Base-by-base conservation (phyloP, 2,888 invertebrate species). In the Conops quadrifasciatus region DNA sequence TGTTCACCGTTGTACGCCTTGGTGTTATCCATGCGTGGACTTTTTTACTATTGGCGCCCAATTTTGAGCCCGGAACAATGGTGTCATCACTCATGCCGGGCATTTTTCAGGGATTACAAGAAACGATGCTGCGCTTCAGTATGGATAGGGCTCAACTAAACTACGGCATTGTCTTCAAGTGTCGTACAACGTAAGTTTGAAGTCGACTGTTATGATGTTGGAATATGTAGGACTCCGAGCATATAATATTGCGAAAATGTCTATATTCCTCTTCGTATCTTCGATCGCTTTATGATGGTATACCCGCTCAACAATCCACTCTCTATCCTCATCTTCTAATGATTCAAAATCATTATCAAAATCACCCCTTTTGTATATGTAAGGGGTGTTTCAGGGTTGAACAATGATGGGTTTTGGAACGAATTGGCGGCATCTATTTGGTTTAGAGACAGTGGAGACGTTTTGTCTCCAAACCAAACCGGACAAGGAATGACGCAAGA, bases 81-180 rank as follows among this genome's bases (percentile, higher is more conserved):
- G 60, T 67, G 2, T 73, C 67, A 2, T 76, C 77, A 65, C 51
- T 78, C 2, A 75, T 79, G 5, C 53, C 60, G 51, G 76, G 72
- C 64, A 76, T 79, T 36, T 79, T 83, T 28, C 83, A 82, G 0
- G 76, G 74, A 28, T 71, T 83, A 43, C 82, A 83, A 77, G 82
- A 83, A 74, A 75, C 75, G 13, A 83, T 83, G 83, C 76, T 83
- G 15, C 74, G 77, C 0, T 78, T 75, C 21, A 83, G 80, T 64
- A 73, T 83, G 59, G 78, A 81, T 67, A 79, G 81, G 5, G 83
- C 82, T 2, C 78, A 80, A 70, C 78, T 81, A 1, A 83, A 83
- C 69, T 75, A 80, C 51, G 83, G 79, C 9, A 83, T 83, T 21
- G 75, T 83, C 45, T 83, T 83, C 36, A 79, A 82, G 75, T 83